Base-by-base conservation (phyloP, 2,888 invertebrate genomes). In the Nemotelus pantherinus region DNA sequence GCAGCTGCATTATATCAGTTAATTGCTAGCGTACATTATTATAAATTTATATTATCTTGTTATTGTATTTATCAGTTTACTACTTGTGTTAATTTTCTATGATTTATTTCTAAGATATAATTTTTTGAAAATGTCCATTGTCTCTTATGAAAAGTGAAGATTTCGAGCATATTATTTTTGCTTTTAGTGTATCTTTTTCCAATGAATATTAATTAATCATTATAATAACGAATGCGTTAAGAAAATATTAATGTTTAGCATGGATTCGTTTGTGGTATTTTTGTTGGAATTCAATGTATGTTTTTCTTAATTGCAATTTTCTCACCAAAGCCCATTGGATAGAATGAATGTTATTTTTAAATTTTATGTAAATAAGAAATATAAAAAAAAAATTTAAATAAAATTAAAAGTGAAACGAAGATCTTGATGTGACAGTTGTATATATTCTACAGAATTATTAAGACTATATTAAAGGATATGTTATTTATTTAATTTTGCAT, bases 21-120 rank as follows among this genome's bases (percentile, higher is more conserved):
- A 25, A 25, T 50, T 50, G 70, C 53, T 50, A 50, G 43, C 6
- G 47, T 48, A 48, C 43, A 48, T 47, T 63, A 74, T 72, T 25
- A 71, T 10, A 25, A 45, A 72, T 25, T 4, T 74, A 70, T 63
- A 72, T 72, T 63, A 63, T 74, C 63, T 50, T 63, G 41, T 63
- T 74, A 74, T 63, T 74, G 63, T 74, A 74, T 74, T 74, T 74
- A 74, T 74, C 74, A 48, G 48, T 74, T 63, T 60, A 68, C 39
- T 70, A 25, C 25, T 55, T 39, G 39, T n/a, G 55, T 70, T 55
- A 55, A 63, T 60, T 63, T 48, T 63, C 25, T 4, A 58, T 72
- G 44, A 55, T 55, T 70, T 47, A 44, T 60, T 55, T n/a, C 10
- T 67, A 67, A 58, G 72, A 72, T 25, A 43, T 58, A 55, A 25